Conservation (phyloP, 1,140 invertebrate species). For the Aphelenchoides avenae region DNA sequence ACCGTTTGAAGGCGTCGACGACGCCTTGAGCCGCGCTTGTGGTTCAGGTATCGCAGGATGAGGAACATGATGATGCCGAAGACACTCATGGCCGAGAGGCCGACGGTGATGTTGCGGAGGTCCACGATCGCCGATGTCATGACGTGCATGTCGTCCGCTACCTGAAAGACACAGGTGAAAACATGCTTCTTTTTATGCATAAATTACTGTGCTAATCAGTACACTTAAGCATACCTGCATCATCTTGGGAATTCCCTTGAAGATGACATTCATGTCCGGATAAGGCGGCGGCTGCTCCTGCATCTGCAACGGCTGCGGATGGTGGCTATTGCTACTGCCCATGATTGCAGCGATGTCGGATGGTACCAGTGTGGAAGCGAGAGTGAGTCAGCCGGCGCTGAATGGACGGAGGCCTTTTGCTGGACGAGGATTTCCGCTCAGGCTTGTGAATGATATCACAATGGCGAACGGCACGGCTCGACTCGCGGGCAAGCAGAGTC, state of each 20-base stretch:
- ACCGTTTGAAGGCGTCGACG: too few species aligned
- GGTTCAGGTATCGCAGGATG: conserved; percentile 2
- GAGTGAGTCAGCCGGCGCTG: too few species aligned
- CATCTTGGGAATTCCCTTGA: conserved; percentile 45
- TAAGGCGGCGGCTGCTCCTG: not conserved
- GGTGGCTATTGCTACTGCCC: conserved; percentile 20
- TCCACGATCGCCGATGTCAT: conserved; percentile 50
- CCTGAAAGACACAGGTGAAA: conserved; percentile 34
- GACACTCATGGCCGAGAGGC: conserved; percentile 8
- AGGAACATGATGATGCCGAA: conserved; percentile 4
- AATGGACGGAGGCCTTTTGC: too few species aligned
- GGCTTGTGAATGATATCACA: too few species aligned
- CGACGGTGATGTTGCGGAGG: conserved; percentile 43
- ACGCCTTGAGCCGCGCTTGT: not conserved
- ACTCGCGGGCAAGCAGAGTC: too few species aligned
- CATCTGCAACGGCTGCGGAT: not conserved
- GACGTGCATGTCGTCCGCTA: conserved; percentile 50
- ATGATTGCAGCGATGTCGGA: too few species aligned
- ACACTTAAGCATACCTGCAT: conserved; percentile 36
- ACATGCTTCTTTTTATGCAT: too few species aligned
- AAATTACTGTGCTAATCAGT: not conserved
- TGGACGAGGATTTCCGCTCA: too few species aligned
- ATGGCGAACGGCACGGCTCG: too few species aligned
- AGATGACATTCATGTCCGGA: conserved; percentile 23
- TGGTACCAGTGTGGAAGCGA: too few species aligned